These are phyloP conservation scores for Rhodophaea formosa DNA, from an alignment of 2,888 invertebrate genomes.

Conservation along the genomic window DNA sequence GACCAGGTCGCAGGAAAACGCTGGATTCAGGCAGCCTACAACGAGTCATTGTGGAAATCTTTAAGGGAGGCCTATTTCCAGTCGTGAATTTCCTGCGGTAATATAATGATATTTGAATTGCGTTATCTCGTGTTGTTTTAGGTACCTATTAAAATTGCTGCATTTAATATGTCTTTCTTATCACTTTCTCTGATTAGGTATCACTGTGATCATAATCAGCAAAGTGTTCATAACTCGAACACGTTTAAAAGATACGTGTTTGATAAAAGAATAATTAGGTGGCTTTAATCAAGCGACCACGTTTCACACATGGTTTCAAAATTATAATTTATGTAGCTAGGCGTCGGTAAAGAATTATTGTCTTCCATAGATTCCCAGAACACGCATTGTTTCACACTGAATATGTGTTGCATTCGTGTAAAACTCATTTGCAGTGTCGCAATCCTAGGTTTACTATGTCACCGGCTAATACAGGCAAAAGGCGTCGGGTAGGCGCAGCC, in stretches of 20 bases:
- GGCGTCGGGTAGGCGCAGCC: slow-evolving; percentile 2
- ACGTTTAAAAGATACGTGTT: neutral
- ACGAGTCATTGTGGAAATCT: too few relatives aligned
- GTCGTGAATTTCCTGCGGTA: too few relatives aligned
- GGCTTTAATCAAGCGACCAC: neutral
- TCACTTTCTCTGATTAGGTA: too few relatives aligned
- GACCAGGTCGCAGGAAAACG: too few relatives aligned
- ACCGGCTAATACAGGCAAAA: slow-evolving; percentile 16
- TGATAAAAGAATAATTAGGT: neutral
- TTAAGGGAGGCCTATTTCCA: too few relatives aligned
- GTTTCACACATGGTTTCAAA: slow-evolving; percentile 51
- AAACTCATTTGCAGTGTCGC: slow-evolving; percentile 60
- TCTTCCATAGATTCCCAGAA: slow-evolving; percentile 62
- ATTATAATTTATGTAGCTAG: slow-evolving; percentile 53
- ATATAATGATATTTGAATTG: too few relatives aligned
- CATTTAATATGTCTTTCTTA: too few relatives aligned
- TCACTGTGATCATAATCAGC: too few relatives aligned
- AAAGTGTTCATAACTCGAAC: neutral
- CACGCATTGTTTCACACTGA: slow-evolving; percentile 57
- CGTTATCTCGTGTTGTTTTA: too few relatives aligned
- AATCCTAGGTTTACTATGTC: slow-evolving; percentile 32
- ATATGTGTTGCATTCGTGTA: slow-evolving; percentile 59
- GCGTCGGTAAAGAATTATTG: slow-evolving; percentile 44
- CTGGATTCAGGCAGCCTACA: too few relatives aligned
- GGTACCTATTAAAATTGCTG: too few relatives aligned